Evolutionary conservation across 2,888 invertebrate species (phyloP).

Genomic region (Lutraria lutraria): DNA sequence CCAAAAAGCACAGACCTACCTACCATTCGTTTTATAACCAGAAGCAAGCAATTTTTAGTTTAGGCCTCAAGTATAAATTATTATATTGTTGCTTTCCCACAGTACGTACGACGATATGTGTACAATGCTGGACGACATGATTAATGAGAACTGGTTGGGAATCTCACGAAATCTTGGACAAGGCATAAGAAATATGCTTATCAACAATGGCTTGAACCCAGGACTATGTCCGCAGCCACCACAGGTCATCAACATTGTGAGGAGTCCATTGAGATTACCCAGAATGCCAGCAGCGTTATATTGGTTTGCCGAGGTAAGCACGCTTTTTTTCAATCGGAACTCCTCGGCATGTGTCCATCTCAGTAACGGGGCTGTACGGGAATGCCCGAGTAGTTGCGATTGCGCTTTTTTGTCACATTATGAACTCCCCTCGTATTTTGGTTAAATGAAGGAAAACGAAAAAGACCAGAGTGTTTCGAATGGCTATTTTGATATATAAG

Average conservation of each 20-base stretch:
- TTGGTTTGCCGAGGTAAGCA: slow-evolving; percentile 73
- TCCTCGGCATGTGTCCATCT: too few species aligned
- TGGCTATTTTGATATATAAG: too few species aligned
- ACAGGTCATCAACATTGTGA: slow-evolving; percentile 61
- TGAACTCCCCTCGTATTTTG: too few species aligned
- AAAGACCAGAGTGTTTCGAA: too few species aligned
- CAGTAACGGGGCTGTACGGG: too few species aligned
- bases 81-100: background rate
- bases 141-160: slow-evolving; percentile 74
- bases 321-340: background rate
- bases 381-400: too few species aligned
- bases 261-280: slow-evolving; percentile 67
- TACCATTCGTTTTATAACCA: too few species aligned
- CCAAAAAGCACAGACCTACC: too few species aligned
- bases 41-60: too few species aligned
- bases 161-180: slow-evolving; percentile 65
- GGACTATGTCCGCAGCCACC: slow-evolving; percentile 68
- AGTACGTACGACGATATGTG: slow-evolving; percentile 75
- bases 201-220: slow-evolving; percentile 44
- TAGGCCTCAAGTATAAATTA: too few species aligned
- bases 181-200: slow-evolving; percentile 67
- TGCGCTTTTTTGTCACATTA: too few species aligned
- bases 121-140: slow-evolving; percentile 72
- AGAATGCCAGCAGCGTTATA: slow-evolving; percentile 68
- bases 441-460: too few species aligned